A percentile compares a stretch with the other conserved stretches of the same genome.
phyloP scores from a whole-genome alignment of 1,140 invertebrate genomes.

The Zaprionus lachaisei region DNA sequence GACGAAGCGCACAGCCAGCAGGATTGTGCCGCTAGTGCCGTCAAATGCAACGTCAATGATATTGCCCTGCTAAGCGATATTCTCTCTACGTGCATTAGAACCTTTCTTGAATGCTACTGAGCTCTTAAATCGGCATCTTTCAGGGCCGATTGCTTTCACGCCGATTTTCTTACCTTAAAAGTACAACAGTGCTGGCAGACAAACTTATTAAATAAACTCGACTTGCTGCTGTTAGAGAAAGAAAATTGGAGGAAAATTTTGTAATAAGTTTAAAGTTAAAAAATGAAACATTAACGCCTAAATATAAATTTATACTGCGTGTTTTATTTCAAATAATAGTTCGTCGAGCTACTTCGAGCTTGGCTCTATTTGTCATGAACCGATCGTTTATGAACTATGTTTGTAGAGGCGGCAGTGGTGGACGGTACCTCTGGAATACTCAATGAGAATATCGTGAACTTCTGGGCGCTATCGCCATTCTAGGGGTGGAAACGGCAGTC shows the following conservation, averaged over 20 bases:
- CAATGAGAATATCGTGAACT: slow-evolving; percentile 84
- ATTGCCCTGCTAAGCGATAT: slow-evolving; percentile 86
- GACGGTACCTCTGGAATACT: slow-evolving; percentile 75
- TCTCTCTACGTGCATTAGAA: not conserved
- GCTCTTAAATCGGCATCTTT: not conserved
- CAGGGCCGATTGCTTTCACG: slow-evolving; percentile 62
- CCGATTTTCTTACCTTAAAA: slow-evolving; percentile 86
- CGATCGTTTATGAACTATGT: slow-evolving; percentile 79
- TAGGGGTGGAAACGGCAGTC: slow-evolving; percentile 86
- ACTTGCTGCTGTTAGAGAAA: slow-evolving; percentile 86
- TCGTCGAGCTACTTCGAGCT: slow-evolving; percentile 1
- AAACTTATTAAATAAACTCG: slow-evolving; percentile 80
- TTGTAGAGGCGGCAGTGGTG: slow-evolving; percentile 87
- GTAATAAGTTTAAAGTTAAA: not conserved
- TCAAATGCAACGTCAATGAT: slow-evolving; percentile 88
- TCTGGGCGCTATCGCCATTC: slow-evolving; percentile 87
- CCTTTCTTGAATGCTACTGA: not conserved
- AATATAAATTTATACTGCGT: slow-evolving; percentile 2
- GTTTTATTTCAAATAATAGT: slow-evolving; percentile 15
- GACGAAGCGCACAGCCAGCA: slow-evolving; percentile 85
- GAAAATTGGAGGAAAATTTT: slow-evolving; percentile 25
- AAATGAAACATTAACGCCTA: slow-evolving; percentile 3
- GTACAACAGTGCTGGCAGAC: slow-evolving; percentile 47
- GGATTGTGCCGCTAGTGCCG: slow-evolving; percentile 85
- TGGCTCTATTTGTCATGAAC: slow-evolving; percentile 78